Conservation (phyloP, 2,888 invertebrate genomes). For the Dolichomitus sp. region DNA sequence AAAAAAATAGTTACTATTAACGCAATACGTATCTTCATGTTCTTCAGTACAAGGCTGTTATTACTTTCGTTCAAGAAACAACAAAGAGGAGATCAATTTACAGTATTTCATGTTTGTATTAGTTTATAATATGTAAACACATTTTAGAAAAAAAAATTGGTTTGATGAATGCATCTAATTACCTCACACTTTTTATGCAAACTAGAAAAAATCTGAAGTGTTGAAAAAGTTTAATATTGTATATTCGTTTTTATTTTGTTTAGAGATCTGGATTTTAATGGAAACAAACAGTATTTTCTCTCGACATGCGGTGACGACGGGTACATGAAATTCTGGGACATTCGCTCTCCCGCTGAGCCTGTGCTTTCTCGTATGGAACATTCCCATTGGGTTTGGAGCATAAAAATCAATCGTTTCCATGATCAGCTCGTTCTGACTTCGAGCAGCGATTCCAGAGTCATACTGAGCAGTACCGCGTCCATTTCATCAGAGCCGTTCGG, state of each 20-base stretch:
- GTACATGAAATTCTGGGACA: slow-evolving; percentile 98
- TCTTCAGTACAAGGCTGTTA: no score
- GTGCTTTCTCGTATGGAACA: slow-evolving; percentile 94
- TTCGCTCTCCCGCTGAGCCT: slow-evolving; percentile 93
- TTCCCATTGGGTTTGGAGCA: slow-evolving; percentile 98
- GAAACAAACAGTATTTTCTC: slow-evolving; percentile 98
- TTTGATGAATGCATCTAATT: no score
- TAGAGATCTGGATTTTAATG: slow-evolving; percentile 98
- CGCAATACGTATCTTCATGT: no score
- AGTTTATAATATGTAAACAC: slow-evolving; percentile 11
- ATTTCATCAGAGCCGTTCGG: slow-evolving; percentile 94
- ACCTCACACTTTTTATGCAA: not conserved
- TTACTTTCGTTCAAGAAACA: no score
- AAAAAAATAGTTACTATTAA: no score
- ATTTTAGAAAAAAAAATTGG: not conserved
- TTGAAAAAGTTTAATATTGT: not conserved
- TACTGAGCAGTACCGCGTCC: slow-evolving; percentile 95
- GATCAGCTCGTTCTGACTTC: slow-evolving; percentile 98
- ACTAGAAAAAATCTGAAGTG: not conserved
- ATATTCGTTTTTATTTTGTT: slow-evolving; percentile 20
- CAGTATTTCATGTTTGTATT: slow-evolving; percentile 18
- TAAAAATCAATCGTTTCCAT: slow-evolving; percentile 98
- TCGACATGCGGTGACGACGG: slow-evolving; percentile 99
- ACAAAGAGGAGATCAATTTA: no score
- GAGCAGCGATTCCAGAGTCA: slow-evolving; percentile 97